Conservation (phyloP, 64 coral and sea anemone species). For the Stichodactyla mertensii region DNA sequence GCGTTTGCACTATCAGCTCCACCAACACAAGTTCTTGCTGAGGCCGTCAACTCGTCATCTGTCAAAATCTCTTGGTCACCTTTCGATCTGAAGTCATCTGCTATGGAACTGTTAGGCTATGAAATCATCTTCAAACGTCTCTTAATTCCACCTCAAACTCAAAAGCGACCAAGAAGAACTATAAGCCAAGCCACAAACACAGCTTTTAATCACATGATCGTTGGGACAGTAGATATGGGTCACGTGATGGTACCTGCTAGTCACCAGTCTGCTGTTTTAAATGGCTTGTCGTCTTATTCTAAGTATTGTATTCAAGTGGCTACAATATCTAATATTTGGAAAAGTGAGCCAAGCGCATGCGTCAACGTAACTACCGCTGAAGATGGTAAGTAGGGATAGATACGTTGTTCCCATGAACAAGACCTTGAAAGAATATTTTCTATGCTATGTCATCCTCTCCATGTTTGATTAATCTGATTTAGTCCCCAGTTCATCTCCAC, state of each 20-base stretch:
- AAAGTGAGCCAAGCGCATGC: constrained; percentile 12
- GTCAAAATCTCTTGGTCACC: background rate
- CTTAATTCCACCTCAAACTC: background rate
- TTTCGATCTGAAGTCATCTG: background rate
- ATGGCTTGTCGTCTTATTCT: constrained; percentile 7
- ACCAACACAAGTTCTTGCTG: background rate
- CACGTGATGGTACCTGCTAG: constrained; percentile 15
- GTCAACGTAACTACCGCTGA: constrained; percentile 31
- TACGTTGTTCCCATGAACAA: background rate
- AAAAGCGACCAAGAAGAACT: background rate
- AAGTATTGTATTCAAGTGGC: constrained; percentile 33
- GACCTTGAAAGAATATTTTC: background rate
- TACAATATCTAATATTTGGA: background rate
- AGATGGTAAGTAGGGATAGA: constrained; percentile 18
- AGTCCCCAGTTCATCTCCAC: constrained; percentile 30
- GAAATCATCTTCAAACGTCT: background rate
- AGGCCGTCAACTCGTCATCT: background rate
- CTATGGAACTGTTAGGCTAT: background rate
- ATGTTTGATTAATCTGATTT: background rate
- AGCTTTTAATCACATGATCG: background rate
- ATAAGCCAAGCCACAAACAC: background rate
- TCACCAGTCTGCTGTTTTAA: constrained; percentile 15
- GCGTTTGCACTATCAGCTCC: background rate
- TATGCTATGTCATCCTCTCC: background rate
- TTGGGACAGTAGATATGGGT: background rate